A percentile compares a stretch with the other conserved stretches of the same genome.
These are phyloP conservation scores for Forbesichthys papilliferus DNA, from an alignment of 2,113 vertebrate genomes.

Conservation along the genomic window DNA sequence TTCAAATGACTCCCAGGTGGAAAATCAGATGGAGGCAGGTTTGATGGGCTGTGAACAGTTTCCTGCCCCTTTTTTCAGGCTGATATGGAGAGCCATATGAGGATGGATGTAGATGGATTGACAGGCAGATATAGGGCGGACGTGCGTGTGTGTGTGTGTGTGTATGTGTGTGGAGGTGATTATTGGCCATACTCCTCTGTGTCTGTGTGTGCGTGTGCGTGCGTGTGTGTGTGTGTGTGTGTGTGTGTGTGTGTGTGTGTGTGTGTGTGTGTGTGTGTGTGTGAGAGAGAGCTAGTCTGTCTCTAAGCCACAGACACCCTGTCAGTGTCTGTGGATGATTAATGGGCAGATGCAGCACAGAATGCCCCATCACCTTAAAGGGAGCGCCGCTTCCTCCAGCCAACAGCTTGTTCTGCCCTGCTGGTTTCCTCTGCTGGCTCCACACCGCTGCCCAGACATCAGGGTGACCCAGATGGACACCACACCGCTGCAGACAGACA, in stretches of 20 bases:
- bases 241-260: not conserved
- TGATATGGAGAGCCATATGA: constrained; percentile 8
- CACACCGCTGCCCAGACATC: too few relatives aligned
- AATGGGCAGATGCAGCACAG: constrained; percentile 63
- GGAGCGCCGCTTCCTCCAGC: constrained; percentile 31
- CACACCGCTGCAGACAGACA: too few relatives aligned
- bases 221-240: constrained; percentile 24
- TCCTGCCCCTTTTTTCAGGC: constrained; percentile 10
- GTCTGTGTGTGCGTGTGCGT: constrained; percentile 15
- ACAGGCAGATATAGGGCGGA: constrained; percentile 37
- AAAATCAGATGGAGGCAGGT: constrained; percentile 14
- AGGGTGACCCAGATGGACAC: too few relatives aligned
- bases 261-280: not conserved
- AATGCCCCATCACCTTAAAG: constrained; percentile 46
- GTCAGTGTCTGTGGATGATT: constrained; percentile 68
- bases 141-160: constrained; percentile 18
- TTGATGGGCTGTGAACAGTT: constrained; percentile 27
- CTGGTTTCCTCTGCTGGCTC: too few relatives aligned
- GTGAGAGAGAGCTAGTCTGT: not conserved
- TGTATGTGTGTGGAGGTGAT: constrained; percentile 24
- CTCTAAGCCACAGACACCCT: constrained; percentile 28
- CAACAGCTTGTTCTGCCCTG: constrained; percentile 63
- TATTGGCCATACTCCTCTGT: constrained; percentile 26
- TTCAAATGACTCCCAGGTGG: constrained; percentile 26
- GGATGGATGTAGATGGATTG: constrained; percentile 26